Evolutionary conservation across 35 echinoderm and acorn worm genomes (phyloP), one percentile per base, ranked within the genome.

Genomic region (Apostichopus japonicus): DNA sequence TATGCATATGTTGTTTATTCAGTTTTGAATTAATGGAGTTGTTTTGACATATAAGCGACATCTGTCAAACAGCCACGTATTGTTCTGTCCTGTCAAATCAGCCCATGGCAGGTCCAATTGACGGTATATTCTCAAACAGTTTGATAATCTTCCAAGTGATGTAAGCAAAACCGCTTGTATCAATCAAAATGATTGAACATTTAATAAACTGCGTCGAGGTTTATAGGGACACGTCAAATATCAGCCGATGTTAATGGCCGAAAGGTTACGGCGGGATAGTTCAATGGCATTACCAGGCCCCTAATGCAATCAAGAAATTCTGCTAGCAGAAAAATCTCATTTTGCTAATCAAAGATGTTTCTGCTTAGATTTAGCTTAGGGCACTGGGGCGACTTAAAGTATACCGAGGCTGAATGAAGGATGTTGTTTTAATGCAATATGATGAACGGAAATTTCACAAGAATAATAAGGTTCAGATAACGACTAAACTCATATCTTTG

Each of bases 311-410:
- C 71, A 75, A 19, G 71, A 75, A 75, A 23, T 75, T 15, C 71
- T 75, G 71, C 71, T 75, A 21, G 71, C 71, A 75, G 71, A 75
- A 23, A 75, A 75, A 75, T 75, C 71, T 15, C 71, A 75, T 75
- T 75, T 19, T 75, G 21, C 71, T 75, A 75, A 75, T 75, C 71
- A 75, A 19, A 75, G 71, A 21, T 75, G 17, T 23, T 75, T 75
- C 71, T 75, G 14, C 71, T 6, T 75, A 75, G 71, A 75, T 75
- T 75, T 75, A 75, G 17, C 71, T 75, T 75, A 75, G 22, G 71
- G 71, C 71, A 23, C 71, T 75, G 71, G 71, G 71, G 71, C 71
- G 71, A 75, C 71, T 75, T 75, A 75, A 75, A 75, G 71, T 75
- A 23, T 75, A 75, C 71, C 14, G 71, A 75, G 71, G 17, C 71